Conservation (phyloP, 2,888 invertebrate species). For the Thera britannica region DNA sequence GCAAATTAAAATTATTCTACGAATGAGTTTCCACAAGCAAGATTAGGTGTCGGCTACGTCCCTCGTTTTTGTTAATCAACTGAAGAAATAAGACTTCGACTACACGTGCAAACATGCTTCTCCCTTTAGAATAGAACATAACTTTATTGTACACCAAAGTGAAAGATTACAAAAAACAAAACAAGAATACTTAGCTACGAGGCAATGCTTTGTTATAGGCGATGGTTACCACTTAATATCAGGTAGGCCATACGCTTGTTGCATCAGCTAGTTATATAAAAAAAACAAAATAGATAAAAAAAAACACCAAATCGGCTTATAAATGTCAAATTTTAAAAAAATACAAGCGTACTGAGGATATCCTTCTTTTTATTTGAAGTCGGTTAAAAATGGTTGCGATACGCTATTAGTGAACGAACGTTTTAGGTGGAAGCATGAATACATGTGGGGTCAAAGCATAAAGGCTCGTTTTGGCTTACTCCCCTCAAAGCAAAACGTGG, state of each 20-base stretch:
- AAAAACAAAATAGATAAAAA: no score
- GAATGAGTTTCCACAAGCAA: slow-evolving; percentile 30
- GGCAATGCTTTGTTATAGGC: no score
- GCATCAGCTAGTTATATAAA: no score
- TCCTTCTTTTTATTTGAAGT: no score
- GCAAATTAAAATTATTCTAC: slow-evolving; percentile 38
- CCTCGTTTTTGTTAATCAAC: slow-evolving; percentile 37
- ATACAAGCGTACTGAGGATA: no score
- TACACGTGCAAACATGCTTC: not conserved
- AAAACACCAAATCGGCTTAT: no score
- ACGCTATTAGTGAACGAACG: not conserved
- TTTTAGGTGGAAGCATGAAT: not conserved
- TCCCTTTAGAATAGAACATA: not conserved
- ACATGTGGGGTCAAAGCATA: slow-evolving; percentile 1
- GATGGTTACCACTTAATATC: no score
- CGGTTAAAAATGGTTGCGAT: not conserved
- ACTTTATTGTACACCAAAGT: no score
- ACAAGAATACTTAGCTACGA: no score
- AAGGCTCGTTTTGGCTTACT: slow-evolving; percentile 17
- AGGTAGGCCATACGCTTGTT: no score
- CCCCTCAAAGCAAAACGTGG: slow-evolving; percentile 13
- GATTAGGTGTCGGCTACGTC: slow-evolving; percentile 27
- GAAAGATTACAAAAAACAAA: no score
- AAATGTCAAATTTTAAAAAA: no score
- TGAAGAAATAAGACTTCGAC: slow-evolving; percentile 19